A percentile compares a stretch with the other conserved stretches of the same genome.
Evolutionary conservation across 2,113 vertebrate genomes (phyloP).

Genomic region (Aphyosemion australe): DNA sequence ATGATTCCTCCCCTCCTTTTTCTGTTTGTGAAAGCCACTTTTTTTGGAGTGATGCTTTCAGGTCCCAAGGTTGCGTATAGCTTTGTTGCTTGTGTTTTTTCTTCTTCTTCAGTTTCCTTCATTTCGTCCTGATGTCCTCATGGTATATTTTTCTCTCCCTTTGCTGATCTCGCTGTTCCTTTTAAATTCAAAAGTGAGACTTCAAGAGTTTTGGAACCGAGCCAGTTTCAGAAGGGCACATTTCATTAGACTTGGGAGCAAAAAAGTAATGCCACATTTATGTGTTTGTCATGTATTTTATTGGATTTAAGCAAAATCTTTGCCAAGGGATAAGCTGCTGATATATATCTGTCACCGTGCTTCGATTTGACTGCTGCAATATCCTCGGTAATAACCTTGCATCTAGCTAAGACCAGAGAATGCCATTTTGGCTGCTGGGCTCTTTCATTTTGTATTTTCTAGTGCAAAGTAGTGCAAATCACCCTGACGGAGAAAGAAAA

Average conservation of each 20-base stretch:
- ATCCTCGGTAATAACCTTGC: conserved; percentile 66
- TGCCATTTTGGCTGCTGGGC: conserved; percentile 57
- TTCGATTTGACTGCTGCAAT: conserved; percentile 53
- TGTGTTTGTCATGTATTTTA: conserved; percentile 59
- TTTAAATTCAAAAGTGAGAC: conserved; percentile 4
- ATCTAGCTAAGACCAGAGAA: conserved; percentile 63
- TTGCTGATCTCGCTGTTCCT: conserved; percentile 11
- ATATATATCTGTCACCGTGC: conserved; percentile 57
- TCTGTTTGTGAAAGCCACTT: conserved; percentile 22
- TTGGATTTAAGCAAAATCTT: conserved; percentile 60
- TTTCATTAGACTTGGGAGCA: conserved; percentile 36
- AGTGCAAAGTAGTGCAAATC: conserved; percentile 62
- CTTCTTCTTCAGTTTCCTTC: conserved; percentile 6
- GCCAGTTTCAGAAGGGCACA: background rate
- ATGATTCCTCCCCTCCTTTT: conserved; percentile 23
- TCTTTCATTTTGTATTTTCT: conserved; percentile 66
- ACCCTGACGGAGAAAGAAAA: conserved; percentile 60
- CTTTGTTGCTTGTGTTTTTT: conserved; percentile 39
- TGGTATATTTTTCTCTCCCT: conserved; percentile 1
- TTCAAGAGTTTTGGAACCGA: conserved; percentile 12
- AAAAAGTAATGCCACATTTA: conserved; percentile 44
- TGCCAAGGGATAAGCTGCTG: conserved; percentile 50
- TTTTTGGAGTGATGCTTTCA: conserved; percentile 40
- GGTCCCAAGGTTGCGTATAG: conserved; percentile 37
- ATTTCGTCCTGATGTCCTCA: conserved; percentile 3